Base-by-base conservation (phyloP, 2,113 vertebrate species). In the Motacilla tschutschensis region DNA sequence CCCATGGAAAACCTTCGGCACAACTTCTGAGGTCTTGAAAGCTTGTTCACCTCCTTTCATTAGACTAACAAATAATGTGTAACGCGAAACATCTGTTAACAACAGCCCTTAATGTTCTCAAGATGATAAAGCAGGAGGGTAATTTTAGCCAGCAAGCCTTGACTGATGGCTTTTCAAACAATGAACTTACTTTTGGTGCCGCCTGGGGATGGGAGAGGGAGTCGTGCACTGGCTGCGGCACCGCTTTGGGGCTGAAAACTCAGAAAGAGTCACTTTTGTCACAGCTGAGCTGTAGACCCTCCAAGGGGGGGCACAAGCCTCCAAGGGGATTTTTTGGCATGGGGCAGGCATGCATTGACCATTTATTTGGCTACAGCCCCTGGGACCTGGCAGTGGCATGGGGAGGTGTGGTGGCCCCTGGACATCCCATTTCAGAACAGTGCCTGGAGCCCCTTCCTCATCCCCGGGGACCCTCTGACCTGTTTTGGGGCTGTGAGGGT, bases 21-120 rank as follows among this genome's bases (percentile, higher is more conserved):
- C 93, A 93, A 85, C 76, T 90, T 94, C 90, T 60, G 71, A 94
- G 96, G 96, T 96, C 96, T 94, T 96, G 96, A 97, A 97, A 97
- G 96, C 95, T 91, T 94, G 94, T 81, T 96, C 93, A 96, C 97
- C 97, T 96, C 96, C 95, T 97, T 97, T 96, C 96, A 97, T 97
- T 97, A 97, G 96, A 97, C 96, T 97, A 97, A 97, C 97, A 97
- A 97, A 97, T 97, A 97, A 94, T 50, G 84, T 93, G 87, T 97
- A 97, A 97, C 92, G n/a, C 76, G 88, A 97, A 97, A 95, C 97
- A 97, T 88, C 96, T 97, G 97, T 94, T 89, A 81, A 94, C 96
- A 91, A 93, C 95, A 93, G 96, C 94, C 94, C 94, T 90, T 96
- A 95, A 97, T 96, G 95, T 91, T 93, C 95, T 97, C 96, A 95